Evolutionary conservation across 2,888 invertebrate genomes (phyloP).

Genomic region (Papilio gigon): DNA sequence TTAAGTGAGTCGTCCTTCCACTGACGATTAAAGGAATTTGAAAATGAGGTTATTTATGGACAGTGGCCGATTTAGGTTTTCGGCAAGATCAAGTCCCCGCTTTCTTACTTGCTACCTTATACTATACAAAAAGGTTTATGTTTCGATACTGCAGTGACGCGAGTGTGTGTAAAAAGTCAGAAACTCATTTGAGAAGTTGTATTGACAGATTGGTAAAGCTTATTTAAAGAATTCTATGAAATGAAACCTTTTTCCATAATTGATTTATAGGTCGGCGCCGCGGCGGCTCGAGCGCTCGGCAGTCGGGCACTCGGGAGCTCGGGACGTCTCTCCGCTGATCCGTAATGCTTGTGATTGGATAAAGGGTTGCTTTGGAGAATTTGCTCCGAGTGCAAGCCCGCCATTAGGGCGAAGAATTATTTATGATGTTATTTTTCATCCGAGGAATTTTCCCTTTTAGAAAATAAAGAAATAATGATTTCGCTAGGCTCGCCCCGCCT

Average conservation of each 20-base stretch:
- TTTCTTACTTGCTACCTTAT: too few species aligned
- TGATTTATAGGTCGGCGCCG: constrained; percentile 57
- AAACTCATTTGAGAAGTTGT: not conserved
- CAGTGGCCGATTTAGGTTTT: too few species aligned
- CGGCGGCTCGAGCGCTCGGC: constrained; percentile 41
- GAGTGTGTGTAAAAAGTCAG: not conserved
- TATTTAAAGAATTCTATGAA: constrained; percentile 32
- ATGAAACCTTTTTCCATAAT: constrained; percentile 54
- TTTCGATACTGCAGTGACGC: too few species aligned
- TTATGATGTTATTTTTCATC: constrained; percentile 43
- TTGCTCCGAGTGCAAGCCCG: constrained; percentile 46
- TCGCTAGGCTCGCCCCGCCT: constrained; percentile 32
- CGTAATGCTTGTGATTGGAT: constrained; percentile 70
- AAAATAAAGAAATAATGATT: constrained; percentile 41
- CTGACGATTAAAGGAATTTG: too few species aligned
- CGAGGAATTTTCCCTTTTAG: constrained; percentile 38
- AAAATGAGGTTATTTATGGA: too few species aligned
- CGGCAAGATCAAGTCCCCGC: too few species aligned
- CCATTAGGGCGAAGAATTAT: constrained; percentile 42
- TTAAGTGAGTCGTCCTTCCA: too few species aligned
- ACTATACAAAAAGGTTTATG: too few species aligned
- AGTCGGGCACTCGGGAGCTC: too few species aligned
- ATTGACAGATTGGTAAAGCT: constrained; percentile 7
- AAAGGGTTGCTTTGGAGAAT: constrained; percentile 62
- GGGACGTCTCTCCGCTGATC: constrained; percentile 60